These are phyloP conservation scores for Anabas testudineus DNA, from an alignment of 2,797 vertebrate genomes.

Conservation along the genomic window DNA sequence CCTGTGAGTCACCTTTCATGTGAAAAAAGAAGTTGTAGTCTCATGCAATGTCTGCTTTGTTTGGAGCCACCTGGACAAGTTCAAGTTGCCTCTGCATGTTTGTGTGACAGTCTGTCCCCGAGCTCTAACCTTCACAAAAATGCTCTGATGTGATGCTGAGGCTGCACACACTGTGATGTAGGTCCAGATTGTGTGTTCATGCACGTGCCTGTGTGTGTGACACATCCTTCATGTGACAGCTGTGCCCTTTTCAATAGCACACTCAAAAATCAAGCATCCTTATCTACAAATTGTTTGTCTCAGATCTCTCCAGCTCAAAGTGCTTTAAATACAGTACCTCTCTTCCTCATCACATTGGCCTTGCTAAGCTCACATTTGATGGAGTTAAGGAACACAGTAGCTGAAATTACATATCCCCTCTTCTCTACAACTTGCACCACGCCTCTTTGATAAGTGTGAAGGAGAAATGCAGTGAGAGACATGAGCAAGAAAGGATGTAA, in stretches of 20 bases:
- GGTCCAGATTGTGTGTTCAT: conserved; percentile 23
- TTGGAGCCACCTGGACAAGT: conserved; percentile 31
- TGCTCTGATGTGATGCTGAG: conserved; percentile 28
- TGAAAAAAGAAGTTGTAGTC: conserved; percentile 12
- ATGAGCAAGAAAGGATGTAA: conserved; percentile 10
- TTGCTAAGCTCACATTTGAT: conserved; percentile 16
- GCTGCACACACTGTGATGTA: conserved; percentile 32
- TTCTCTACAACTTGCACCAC: conserved; percentile 18
- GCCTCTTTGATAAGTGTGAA: background rate
- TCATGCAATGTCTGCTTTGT: conserved; percentile 19
- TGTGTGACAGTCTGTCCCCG: conserved; percentile 22
- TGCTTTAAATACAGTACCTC: conserved; percentile 5
- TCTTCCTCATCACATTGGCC: background rate
- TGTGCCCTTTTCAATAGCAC: conserved; percentile 53
- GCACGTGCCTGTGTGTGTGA: conserved; percentile 18
- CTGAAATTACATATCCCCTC: conserved; percentile 10
- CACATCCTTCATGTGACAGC: conserved; percentile 46
- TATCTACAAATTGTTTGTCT: conserved; percentile 44
- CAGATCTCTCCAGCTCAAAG: conserved; percentile 27
- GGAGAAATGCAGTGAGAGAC: conserved; percentile 5
- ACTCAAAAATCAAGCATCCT: conserved; percentile 42
- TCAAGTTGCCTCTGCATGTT: conserved; percentile 40
- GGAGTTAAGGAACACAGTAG: conserved; percentile 3
- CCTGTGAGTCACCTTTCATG: conserved; percentile 16
- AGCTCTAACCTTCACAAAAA: conserved; percentile 47